Conservation (phyloP, 2,888 invertebrate species). For the Limnephilus lunatus region DNA sequence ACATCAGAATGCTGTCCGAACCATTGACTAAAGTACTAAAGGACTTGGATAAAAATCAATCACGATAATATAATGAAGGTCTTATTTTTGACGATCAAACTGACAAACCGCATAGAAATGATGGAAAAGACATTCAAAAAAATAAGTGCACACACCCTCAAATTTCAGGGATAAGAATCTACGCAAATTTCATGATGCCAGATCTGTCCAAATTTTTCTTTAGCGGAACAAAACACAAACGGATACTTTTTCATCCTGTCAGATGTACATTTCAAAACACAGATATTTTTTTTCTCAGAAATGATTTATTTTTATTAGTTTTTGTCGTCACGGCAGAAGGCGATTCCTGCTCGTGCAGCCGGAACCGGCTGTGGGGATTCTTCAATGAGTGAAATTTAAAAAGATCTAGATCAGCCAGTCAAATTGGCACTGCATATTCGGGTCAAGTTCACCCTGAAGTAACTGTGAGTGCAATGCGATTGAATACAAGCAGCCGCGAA, state of each 20-base stretch:
- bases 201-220: neutral
- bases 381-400: conserved; percentile 29
- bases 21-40: too few species aligned
- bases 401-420: conserved; percentile 27
- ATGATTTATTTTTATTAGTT: neutral
- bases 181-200: neutral
- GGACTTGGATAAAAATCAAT: too few species aligned
- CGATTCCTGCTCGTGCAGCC: neutral
- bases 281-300: neutral
- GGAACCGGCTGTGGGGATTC: neutral
- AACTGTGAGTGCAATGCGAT: neutral
- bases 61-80: too few species aligned
- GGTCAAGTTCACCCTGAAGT: conserved; percentile 37
- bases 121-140: too few species aligned
- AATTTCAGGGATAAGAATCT: neutral
- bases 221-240: too few species aligned
- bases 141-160: neutral
- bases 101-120: too few species aligned
- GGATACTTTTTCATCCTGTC: neutral
- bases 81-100: too few species aligned
- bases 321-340: neutral
- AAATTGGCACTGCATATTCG: conserved; percentile 45
- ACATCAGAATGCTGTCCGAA: too few species aligned
- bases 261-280: neutral
- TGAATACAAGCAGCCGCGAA: neutral